Conservation (phyloP, 2,113 vertebrate genomes). For the Charadrius vociferus region DNA sequence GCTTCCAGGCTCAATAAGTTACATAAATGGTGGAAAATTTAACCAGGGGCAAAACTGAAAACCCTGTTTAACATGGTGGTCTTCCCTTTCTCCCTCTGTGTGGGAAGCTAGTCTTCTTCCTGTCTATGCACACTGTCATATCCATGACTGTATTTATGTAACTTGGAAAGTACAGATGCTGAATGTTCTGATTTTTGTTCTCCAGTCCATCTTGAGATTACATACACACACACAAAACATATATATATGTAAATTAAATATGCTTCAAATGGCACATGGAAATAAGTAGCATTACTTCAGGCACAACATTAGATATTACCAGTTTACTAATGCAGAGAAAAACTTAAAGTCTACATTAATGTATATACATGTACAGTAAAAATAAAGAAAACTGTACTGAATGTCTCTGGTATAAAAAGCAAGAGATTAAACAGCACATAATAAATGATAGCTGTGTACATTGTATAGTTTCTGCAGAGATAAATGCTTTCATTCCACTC, state of each 20-base stretch:
- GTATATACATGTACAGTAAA: neutral
- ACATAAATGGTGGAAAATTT: neutral
- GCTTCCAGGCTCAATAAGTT: neutral
- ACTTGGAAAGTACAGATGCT: neutral
- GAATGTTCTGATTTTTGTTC: neutral
- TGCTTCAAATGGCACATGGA: neutral
- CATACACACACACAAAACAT: neutral
- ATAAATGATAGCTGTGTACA: neutral
- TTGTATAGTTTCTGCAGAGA: neutral
- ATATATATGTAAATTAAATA: neutral
- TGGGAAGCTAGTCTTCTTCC: neutral
- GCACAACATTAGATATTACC: neutral
- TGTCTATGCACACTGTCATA: neutral
- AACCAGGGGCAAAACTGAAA: neutral
- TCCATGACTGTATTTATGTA: neutral
- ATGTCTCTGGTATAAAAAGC: neutral
- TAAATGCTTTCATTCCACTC: neutral
- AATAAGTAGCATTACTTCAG: neutral
- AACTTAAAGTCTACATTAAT: neutral
- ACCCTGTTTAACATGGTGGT: neutral
- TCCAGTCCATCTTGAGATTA: neutral
- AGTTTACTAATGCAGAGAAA: neutral
- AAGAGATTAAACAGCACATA: neutral
- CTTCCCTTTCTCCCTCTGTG: neutral
- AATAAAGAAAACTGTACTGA: neutral